Base-by-base conservation (phyloP, 2,797 vertebrate genomes). In the Danio tinwini region DNA sequence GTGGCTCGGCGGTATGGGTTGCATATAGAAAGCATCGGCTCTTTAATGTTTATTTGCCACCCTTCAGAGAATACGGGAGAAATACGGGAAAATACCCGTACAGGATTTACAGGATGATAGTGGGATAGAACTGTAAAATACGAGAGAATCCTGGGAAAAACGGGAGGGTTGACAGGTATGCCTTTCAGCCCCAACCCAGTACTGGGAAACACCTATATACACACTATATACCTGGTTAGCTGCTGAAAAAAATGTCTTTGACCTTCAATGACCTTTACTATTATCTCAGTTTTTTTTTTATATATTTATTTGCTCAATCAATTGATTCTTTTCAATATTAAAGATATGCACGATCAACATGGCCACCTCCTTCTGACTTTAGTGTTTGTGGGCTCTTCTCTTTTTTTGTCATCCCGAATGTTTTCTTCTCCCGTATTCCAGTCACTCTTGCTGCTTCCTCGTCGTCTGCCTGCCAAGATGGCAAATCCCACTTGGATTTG, bases 401-500 rank as follows among this genome's bases (percentile, higher is more conserved):
- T 29, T 29, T n/a, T 91, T 88, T 90, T 91, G 90, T 92, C 91
- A 91, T 88, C 90, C 91, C 87, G 90, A 90, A 93, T 93, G 93
- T 92, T 47, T 10, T 81, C 71, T 86, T 59, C 75, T 69, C 49
- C 80, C 65, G 29, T 81, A 52, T 44, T 61, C 75, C 69, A 67
- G 49, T 82, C 80, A 83, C 69, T 80, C 80, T 80, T 69, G 68
- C 81, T 84, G 80, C 82, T 82, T 75, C 81, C 84, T 83, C 62
- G 77, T 89, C 90, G 84, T 78, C 92, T 91, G 87, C 84, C 86
- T 89, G 88, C 81, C 86, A 91, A 91, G 89, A 92, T 90, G 91
- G 91, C 81, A 86, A 93, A 93, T 94, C 93, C 93, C 93, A 92
- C 90, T 89, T 91, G 93, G 91, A 91, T 93, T 94, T 93, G 91